These are phyloP conservation scores for Leptinotarsa peninsularis DNA, from an alignment of 2,888 invertebrate species.

Conservation along the genomic window DNA sequence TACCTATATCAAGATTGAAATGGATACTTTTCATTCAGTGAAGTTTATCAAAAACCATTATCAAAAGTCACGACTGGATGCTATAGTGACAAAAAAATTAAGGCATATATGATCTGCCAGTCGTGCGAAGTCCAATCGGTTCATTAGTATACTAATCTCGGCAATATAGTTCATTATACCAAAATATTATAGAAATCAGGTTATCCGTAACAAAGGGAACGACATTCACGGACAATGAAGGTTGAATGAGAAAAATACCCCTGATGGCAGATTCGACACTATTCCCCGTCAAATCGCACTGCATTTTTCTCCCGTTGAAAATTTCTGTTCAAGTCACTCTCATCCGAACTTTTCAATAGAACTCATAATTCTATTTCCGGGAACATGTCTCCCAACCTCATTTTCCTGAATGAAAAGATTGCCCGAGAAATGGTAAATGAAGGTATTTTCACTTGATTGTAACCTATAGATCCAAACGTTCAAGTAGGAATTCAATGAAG, in stretches of 20 bases:
- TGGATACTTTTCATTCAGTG: no score
- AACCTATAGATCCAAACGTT: slow-evolving; percentile 36
- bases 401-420: slow-evolving; percentile 27
- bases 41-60: no score
- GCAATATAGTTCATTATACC: no score
- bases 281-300: background rate
- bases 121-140: no score
- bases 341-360: slow-evolving; percentile 21
- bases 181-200: no score
- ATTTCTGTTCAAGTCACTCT: slow-evolving; percentile 17
- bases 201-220: background rate
- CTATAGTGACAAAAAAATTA: no score
- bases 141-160: no score
- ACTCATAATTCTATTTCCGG: slow-evolving; percentile 24
- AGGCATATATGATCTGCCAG: no score
- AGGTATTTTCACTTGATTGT: slow-evolving; percentile 41
- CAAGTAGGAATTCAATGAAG: slow-evolving; percentile 51
- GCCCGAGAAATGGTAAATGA: slow-evolving; percentile 35
- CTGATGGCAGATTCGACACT: background rate
- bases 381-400: slow-evolving; percentile 23
- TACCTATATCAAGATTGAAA: no score
- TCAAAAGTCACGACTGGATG: no score
- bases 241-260: background rate
- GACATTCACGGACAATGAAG: background rate
- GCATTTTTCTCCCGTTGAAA: slow-evolving; percentile 9